These are phyloP conservation scores for Gryon sp. DNA, from an alignment of 1,140 invertebrate genomes.

Conservation along the genomic window DNA sequence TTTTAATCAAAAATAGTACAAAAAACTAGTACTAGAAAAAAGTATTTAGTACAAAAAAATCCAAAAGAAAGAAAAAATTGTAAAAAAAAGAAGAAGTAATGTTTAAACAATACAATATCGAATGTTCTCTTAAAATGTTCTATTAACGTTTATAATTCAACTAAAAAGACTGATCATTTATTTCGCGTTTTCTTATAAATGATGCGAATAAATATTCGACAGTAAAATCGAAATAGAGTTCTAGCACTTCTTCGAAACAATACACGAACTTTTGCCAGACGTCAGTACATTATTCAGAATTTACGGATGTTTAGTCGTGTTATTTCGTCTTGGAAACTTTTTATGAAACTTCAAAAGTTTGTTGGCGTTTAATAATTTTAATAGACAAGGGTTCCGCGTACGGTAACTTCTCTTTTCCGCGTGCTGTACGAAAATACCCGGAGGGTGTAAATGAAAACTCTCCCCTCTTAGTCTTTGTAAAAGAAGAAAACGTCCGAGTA, in stretches of 20 bases:
- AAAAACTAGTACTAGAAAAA: too few relatives aligned
- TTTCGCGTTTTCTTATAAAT: too few relatives aligned
- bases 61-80: too few relatives aligned
- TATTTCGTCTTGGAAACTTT: conserved; percentile 40
- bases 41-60: too few relatives aligned
- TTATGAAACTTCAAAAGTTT: conserved; percentile 39
- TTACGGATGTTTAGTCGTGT: conserved; percentile 43
- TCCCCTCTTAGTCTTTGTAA: conserved; percentile 18
- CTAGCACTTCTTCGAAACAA: conserved; percentile 1
- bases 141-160: too few relatives aligned
- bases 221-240: conserved; percentile 5
- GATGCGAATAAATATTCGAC: conserved; percentile 1
- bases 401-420: not conserved
- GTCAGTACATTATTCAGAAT: conserved; percentile 27
- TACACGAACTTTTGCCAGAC: conserved; percentile 5
- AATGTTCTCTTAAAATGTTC: too few relatives aligned
- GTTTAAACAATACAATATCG: too few relatives aligned
- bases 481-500: conserved; percentile 3
- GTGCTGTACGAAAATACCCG: conserved; percentile 5
- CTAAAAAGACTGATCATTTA: too few relatives aligned
- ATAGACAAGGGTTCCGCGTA: conserved; percentile 19
- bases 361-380: conserved; percentile 45
- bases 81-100: too few relatives aligned
- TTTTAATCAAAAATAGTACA: too few relatives aligned
- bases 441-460: conserved; percentile 8